These are phyloP conservation scores for Hycleus cichorii DNA, from an alignment of 1,140 invertebrate genomes.

Conservation along the genomic window DNA sequence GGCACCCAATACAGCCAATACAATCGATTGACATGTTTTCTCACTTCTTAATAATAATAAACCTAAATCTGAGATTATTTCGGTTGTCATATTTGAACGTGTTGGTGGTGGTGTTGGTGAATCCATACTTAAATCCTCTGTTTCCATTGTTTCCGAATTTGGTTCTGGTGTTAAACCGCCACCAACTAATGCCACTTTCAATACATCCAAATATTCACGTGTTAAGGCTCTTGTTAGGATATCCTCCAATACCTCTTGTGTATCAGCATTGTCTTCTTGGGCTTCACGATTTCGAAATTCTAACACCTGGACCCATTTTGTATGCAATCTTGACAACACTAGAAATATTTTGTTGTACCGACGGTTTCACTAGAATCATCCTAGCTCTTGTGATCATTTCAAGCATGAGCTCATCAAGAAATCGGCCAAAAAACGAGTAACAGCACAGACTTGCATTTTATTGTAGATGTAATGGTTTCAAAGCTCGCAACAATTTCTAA, in stretches of 20 bases:
- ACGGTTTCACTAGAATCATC: no score
- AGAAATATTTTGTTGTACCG: constrained; percentile 24
- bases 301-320: constrained; percentile 72
- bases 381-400: no score
- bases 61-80: constrained; percentile 68
- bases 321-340: constrained; percentile 67
- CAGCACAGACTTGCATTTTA: no score
- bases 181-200: constrained; percentile 59
- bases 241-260: constrained; percentile 82
- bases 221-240: constrained; percentile 81
- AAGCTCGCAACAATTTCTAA: no score
- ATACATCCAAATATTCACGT: constrained; percentile 75
- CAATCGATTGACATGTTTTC: constrained; percentile 57
- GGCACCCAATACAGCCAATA: constrained; percentile 58
- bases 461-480: no score
- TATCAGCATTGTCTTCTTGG: constrained; percentile 71
- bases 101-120: constrained; percentile 44
- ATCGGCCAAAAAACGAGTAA: no score
- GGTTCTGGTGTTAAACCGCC: constrained; percentile 39
- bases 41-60: constrained; percentile 53
- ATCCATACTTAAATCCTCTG: constrained; percentile 58
- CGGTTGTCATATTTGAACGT: constrained; percentile 51
- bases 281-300: constrained; percentile 60
- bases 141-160: constrained; percentile 54
- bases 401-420: no score